phyloP scores from a whole-genome alignment of 1,140 invertebrate species.

The Neomicropteryx cornuta region DNA sequence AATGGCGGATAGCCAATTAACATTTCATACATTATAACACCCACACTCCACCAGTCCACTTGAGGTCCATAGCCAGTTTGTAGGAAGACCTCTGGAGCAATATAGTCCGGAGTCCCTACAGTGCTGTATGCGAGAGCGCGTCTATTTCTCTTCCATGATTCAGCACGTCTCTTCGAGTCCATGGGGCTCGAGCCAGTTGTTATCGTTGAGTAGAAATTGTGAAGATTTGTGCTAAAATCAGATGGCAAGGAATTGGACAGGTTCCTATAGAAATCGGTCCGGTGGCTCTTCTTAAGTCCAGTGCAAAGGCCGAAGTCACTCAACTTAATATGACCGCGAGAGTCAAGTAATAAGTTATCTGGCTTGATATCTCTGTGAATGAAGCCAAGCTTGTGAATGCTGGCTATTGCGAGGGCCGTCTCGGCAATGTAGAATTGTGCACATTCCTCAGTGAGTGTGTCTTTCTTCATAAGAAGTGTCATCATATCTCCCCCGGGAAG shows the following conservation, averaged over 20 bases:
- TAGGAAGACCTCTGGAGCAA: slow-evolving; percentile 86
- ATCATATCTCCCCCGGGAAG: slow-evolving; percentile 96
- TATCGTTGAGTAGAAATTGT: neutral
- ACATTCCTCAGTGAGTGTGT: slow-evolving; percentile 89
- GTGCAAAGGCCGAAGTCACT: slow-evolving; percentile 96
- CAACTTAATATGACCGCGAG: slow-evolving; percentile 85
- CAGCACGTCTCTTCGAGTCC: slow-evolving; percentile 82
- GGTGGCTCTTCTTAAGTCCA: slow-evolving; percentile 90
- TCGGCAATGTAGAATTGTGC: slow-evolving; percentile 96
- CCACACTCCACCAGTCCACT: slow-evolving; percentile 95
- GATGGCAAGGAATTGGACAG: slow-evolving; percentile 85
- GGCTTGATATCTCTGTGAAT: slow-evolving; percentile 97
- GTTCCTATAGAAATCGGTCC: slow-evolving; percentile 94
- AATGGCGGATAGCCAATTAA: slow-evolving; percentile 95
- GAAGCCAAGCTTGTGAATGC: slow-evolving; percentile 93
- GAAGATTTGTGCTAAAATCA: slow-evolving; percentile 60
- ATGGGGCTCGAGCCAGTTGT: slow-evolving; percentile 58
- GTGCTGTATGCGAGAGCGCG: slow-evolving; percentile 81
- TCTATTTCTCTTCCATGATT: slow-evolving; percentile 89
- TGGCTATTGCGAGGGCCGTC: slow-evolving; percentile 90
- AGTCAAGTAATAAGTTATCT: slow-evolving; percentile 89
- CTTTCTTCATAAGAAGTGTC: slow-evolving; percentile 96
- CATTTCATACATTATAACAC: slow-evolving; percentile 99
- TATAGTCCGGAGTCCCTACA: slow-evolving; percentile 95
- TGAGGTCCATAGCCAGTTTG: slow-evolving; percentile 87